phyloP scores from a whole-genome alignment of 2,797 vertebrate species.

The Menidia menidia region DNA sequence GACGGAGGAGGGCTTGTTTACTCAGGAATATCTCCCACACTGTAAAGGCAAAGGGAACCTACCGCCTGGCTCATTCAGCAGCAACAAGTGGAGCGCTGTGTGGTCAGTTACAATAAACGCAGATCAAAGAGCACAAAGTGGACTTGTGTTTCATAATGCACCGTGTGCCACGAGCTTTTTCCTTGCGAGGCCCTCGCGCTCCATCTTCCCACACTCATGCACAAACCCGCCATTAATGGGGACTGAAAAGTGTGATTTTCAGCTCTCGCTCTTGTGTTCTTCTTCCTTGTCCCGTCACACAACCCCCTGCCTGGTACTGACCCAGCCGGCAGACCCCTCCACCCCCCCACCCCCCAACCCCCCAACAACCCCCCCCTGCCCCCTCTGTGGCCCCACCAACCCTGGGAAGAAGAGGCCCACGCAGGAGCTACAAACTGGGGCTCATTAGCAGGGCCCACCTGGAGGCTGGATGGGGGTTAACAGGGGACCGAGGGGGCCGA shows the following conservation, averaged over 20 bases:
- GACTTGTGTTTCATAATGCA: slow-evolving; percentile 63
- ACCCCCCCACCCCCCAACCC: slow-evolving; percentile 57
- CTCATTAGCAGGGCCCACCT: slow-evolving; percentile 91
- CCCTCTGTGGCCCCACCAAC: slow-evolving; percentile 60
- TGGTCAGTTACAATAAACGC: slow-evolving; percentile 70
- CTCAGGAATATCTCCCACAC: slow-evolving; percentile 69
- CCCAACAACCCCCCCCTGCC: slow-evolving; percentile 54
- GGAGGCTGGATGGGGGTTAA: slow-evolving; percentile 84
- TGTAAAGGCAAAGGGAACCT: slow-evolving; percentile 72
- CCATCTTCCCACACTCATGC: slow-evolving; percentile 75
- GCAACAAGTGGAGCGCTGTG: slow-evolving; percentile 71
- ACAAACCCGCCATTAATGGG: slow-evolving; percentile 73
- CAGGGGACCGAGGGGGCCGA: slow-evolving; percentile 69
- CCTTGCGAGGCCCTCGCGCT: slow-evolving; percentile 37
- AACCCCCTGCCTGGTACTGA: slow-evolving; percentile 79
- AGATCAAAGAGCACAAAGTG: slow-evolving; percentile 71
- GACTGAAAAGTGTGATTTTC: slow-evolving; percentile 73
- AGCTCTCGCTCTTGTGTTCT: slow-evolving; percentile 60
- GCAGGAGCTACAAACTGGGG: slow-evolving; percentile 75
- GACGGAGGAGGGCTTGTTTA: slow-evolving; percentile 73
- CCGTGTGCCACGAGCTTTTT: slow-evolving; percentile 71
- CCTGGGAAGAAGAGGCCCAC: slow-evolving; percentile 79
- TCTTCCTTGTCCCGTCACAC: slow-evolving; percentile 64
- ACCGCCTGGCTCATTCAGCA: slow-evolving; percentile 72
- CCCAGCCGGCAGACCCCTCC: slow-evolving; percentile 69